A percentile compares a stretch with the other conserved stretches of the same genome.
These are phyloP conservation scores for Paratilapia polleni DNA, from an alignment of 2,113 vertebrate species.

Conservation along the genomic window DNA sequence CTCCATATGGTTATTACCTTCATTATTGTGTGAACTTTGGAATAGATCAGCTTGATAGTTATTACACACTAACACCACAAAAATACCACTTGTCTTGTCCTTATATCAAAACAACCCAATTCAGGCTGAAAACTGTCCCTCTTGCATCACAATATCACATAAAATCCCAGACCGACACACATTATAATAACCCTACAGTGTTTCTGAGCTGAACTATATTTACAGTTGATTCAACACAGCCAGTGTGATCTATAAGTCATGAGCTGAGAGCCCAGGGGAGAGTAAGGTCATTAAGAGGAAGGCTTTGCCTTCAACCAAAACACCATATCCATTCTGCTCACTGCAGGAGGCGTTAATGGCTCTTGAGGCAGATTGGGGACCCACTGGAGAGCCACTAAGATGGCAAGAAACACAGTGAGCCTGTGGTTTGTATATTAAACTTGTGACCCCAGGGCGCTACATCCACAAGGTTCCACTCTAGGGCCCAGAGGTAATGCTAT, in stretches of 20 bases:
- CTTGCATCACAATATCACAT: conserved; percentile 44
- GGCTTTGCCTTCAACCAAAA: conserved; percentile 53
- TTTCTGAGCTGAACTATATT: conserved; percentile 54
- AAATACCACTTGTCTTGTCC: conserved; percentile 8
- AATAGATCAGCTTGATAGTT: conserved; percentile 44
- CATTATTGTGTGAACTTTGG: conserved; percentile 34
- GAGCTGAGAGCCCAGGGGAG: conserved; percentile 47
- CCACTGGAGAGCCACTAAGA: conserved; percentile 43
- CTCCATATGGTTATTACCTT: conserved; percentile 64
- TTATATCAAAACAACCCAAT: conserved; percentile 42
- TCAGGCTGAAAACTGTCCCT: conserved; percentile 21
- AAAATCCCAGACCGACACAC: not conserved
- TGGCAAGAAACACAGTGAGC: conserved; percentile 28
- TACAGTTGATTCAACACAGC: conserved; percentile 65
- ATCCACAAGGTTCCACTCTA: not conserved
- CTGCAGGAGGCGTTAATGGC: conserved; percentile 59
- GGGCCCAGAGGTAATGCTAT: conserved; percentile 1
- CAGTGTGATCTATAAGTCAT: conserved; percentile 58
- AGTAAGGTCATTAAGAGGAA: conserved; percentile 52
- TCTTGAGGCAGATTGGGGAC: conserved; percentile 35
- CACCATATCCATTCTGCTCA: conserved; percentile 42
- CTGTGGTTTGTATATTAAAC: conserved; percentile 59
- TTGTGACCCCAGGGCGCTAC: conserved; percentile 17
- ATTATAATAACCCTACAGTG: conserved; percentile 27
- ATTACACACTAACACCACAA: conserved; percentile 24